phyloP scores from a whole-genome alignment of 2,797 vertebrate genomes.

The Rhynchonycteris naso region DNA sequence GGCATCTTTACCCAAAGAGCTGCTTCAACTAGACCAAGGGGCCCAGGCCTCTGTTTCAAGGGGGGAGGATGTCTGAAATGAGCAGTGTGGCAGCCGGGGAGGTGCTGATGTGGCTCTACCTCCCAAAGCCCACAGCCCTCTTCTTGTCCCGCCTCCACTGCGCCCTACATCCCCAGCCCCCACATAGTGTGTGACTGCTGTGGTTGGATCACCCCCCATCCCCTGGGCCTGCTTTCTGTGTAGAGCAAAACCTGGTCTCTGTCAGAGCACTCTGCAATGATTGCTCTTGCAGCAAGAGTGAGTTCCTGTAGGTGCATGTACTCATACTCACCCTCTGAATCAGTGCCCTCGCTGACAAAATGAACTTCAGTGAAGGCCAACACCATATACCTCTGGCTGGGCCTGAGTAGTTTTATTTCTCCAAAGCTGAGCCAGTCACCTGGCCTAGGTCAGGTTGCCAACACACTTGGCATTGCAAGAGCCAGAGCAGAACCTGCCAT shows the following conservation, averaged over 20 bases:
- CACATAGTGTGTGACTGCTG: background rate
- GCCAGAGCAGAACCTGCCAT: background rate
- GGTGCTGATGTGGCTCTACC: conserved; percentile 25
- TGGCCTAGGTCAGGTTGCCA: background rate
- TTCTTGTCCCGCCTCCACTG: background rate
- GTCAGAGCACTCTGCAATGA: background rate
- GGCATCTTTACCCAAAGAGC: conserved; percentile 67
- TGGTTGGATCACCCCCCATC: background rate
- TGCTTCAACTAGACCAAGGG: conserved; percentile 63
- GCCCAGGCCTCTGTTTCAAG: conserved; percentile 13
- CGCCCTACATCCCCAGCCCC: background rate
- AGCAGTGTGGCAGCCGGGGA: background rate
- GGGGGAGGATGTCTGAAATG: background rate
- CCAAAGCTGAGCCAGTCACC: background rate
- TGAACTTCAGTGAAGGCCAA: background rate
- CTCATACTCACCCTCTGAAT: background rate
- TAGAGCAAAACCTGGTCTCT: background rate
- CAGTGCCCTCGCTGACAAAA: background rate
- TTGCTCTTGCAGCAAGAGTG: background rate
- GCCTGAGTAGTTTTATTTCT: background rate
- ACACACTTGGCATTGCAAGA: background rate
- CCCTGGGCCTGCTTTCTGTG: background rate
- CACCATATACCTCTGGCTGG: background rate
- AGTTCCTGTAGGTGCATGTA: background rate
- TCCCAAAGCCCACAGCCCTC: conserved; percentile 11